Evolutionary conservation across 2,797 vertebrate species (phyloP).

Genomic region (Ataeniobius toweri): DNA sequence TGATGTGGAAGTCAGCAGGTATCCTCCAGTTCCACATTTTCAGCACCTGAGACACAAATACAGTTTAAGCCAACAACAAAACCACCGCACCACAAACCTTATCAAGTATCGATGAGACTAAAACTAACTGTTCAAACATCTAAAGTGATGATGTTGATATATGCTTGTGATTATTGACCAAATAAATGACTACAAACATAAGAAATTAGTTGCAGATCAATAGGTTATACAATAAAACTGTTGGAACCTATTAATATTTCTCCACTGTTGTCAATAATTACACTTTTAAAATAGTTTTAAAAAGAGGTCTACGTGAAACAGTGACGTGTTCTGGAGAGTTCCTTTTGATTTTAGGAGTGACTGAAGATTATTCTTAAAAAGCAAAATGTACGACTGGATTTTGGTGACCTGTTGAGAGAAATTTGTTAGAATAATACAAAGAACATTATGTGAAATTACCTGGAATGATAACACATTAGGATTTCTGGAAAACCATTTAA

Average conservation of each 20-base stretch:
- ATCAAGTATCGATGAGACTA: not conserved
- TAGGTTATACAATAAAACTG: not conserved
- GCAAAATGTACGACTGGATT: not conserved
- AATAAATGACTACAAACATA: not conserved
- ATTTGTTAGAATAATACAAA: not conserved
- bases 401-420: not conserved
- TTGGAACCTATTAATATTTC: not conserved
- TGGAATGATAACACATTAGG: not conserved
- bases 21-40: constrained; percentile 88
- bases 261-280: not conserved
- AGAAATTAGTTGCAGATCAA: not conserved
- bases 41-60: constrained; percentile 74
- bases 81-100: not conserved
- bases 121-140: not conserved
- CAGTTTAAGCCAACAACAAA: not conserved
- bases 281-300: not conserved
- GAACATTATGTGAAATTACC: not conserved
- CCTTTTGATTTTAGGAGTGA: not conserved
- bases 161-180: not conserved
- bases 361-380: not conserved
- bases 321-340: not conserved
- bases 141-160: no score
- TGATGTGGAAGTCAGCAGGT: constrained; percentile 86
- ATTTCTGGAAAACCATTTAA: not conserved
- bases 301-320: not conserved